Percentiles rank a stretch among this genome's conserved stretches.
Conservation (phyloP, 2,113 vertebrate species). For the Corythoichthys intestinalis region DNA sequence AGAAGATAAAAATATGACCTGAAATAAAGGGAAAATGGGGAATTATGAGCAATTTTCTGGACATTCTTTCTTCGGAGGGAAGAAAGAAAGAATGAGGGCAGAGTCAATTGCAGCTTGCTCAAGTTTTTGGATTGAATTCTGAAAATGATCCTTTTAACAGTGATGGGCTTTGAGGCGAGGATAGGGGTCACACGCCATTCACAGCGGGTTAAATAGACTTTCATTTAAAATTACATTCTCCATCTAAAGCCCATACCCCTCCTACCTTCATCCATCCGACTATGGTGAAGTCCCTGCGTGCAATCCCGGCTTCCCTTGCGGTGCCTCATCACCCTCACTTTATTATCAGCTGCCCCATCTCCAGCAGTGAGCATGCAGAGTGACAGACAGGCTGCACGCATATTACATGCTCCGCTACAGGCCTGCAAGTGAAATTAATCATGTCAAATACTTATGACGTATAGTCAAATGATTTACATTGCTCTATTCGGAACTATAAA, state of each 20-base stretch:
- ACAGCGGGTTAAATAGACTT: slow-evolving; percentile 79
- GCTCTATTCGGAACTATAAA: no score
- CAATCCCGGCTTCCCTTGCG: slow-evolving; percentile 62
- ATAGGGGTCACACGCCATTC: slow-evolving; percentile 70
- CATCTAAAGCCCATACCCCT: slow-evolving; percentile 36
- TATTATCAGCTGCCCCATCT: slow-evolving; percentile 61
- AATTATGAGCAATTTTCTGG: slow-evolving; percentile 45
- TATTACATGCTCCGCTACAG: not conserved
- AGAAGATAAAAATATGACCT: slow-evolving; percentile 30
- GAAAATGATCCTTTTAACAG: slow-evolving; percentile 80
- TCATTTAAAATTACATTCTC: slow-evolving; percentile 79
- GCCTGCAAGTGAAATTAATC: not conserved
- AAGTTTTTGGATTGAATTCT: slow-evolving; percentile 80
- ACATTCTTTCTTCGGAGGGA: slow-evolving; percentile 42
- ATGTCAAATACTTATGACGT: no score
- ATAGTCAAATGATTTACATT: no score
- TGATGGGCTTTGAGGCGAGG: slow-evolving; percentile 72
- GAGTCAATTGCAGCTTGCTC: slow-evolving; percentile 77
- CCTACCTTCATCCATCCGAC: not conserved
- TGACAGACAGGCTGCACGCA: slow-evolving; percentile 14
- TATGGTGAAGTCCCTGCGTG: slow-evolving; percentile 53
- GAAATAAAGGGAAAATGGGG: slow-evolving; percentile 4
- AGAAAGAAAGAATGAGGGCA: slow-evolving; percentile 22
- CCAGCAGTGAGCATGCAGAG: slow-evolving; percentile 53
- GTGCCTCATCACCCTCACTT: slow-evolving; percentile 70